Conservation (phyloP, 1,140 invertebrate genomes). For the Lepidurus apus region DNA sequence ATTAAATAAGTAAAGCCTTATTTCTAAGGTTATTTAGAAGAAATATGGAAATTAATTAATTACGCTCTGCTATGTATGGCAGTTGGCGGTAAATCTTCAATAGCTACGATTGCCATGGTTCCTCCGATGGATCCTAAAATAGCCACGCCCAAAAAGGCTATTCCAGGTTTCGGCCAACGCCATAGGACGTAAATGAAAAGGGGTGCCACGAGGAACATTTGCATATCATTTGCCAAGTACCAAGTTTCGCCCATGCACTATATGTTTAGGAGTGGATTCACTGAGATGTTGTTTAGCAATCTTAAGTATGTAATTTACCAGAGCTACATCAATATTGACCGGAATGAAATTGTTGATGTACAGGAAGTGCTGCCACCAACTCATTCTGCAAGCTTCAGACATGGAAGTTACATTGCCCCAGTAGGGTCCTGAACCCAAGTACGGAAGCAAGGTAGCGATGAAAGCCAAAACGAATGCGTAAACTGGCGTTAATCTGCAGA, state of each 20-base stretch:
- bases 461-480: conserved; percentile 76
- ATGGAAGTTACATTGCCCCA: background rate
- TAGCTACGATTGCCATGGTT: conserved; percentile 32
- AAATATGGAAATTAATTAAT: background rate
- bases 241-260: conserved; percentile 76
- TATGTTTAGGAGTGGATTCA: background rate
- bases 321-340: background rate
- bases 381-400: background rate
- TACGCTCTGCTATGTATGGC: conserved; percentile 35
- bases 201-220: conserved; percentile 67
- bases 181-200: conserved; percentile 59
- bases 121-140: conserved; percentile 35
- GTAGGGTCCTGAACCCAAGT: conserved; percentile 39
- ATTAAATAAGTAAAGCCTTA: no score
- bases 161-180: conserved; percentile 36
- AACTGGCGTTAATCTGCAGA: conserved; percentile 65
- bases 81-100: conserved; percentile 35
- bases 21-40: no score
- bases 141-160: conserved; percentile 32
- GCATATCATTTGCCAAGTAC: conserved; percentile 76
- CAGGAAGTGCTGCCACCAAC: background rate
- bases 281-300: conserved; percentile 22
- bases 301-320: background rate
- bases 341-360: background rate
- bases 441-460: conserved; percentile 62